Base-by-base conservation (phyloP, 2,888 invertebrate species). In the Hipparchia sbordonii region DNA sequence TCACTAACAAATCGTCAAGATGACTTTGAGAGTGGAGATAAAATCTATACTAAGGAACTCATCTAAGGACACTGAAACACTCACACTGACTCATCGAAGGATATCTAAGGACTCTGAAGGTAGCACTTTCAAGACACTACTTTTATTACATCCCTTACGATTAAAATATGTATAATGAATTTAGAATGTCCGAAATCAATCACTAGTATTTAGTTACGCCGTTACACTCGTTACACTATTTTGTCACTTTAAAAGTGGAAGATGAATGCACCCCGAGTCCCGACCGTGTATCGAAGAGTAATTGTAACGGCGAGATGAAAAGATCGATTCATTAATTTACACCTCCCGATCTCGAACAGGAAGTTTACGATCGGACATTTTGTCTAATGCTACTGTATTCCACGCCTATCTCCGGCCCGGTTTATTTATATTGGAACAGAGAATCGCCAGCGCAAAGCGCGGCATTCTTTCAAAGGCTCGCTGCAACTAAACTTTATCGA, bases 331-430 rank as follows among this genome's bases (percentile, higher is more conserved):
- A 83, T 88, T 88, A 90, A 91, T 92, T 90, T 90, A 91, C 90
- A 90, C 90, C 90, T 90, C 87, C 87, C 84, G 88, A 89, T 89
- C 86, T 84, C 83, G 81, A 84, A 82, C 89, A 89, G 91, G 92
- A 91, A 91, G 92, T 92, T 92, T 92, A 92, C 90, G 85, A 88
- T 88, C 87, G 88, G 88, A 87, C 87, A 91, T 91, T 91, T 90
- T 89, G 90, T 92, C 90, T 91, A 90, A 90, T 84, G 87, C 88
- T 87, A 87, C 87, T 85, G 90, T 87, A 85, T 84, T 85, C 86
- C 82, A 84, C 82, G 85, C 80, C 80, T 80, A 81, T 84, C 77
- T 79, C 78, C 79, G 81, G 79, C 76, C 76, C 79, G 78, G 89
- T 87, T 88, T 92, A 91, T 92, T 91, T 91, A 91, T 89, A 88